These are phyloP conservation scores for Pimephales promelas DNA, from an alignment of 2,113 vertebrate genomes.

Conservation along the genomic window DNA sequence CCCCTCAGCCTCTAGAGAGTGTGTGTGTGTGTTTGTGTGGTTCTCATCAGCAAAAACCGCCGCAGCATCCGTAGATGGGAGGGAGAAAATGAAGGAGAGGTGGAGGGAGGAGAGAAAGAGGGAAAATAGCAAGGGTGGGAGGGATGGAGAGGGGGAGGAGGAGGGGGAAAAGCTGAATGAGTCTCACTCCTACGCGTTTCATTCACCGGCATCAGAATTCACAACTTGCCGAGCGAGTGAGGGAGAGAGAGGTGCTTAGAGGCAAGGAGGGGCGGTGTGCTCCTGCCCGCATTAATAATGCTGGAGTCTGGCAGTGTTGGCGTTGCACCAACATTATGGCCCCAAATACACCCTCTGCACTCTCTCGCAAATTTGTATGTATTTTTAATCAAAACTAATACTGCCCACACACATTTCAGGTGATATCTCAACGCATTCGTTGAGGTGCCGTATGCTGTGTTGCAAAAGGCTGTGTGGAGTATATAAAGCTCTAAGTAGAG, in stretches of 20 bases:
- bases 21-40: neutral
- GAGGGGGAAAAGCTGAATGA: slow-evolving; percentile 72
- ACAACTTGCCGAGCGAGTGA: slow-evolving; percentile 69
- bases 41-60: slow-evolving; percentile 33
- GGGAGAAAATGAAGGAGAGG: slow-evolving; percentile 22
- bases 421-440: slow-evolving; percentile 12
- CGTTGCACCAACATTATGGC: slow-evolving; percentile 76
- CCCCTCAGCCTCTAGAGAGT: neutral
- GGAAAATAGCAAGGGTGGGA: slow-evolving; percentile 62
- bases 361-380: slow-evolving; percentile 61
- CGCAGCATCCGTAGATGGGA: slow-evolving; percentile 31
- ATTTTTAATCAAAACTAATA: slow-evolving; percentile 56
- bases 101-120: slow-evolving; percentile 39
- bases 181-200: slow-evolving; percentile 76
- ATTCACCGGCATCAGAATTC: slow-evolving; percentile 80
- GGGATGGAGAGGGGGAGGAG: slow-evolving; percentile 63
- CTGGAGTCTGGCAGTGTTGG: slow-evolving; percentile 78
- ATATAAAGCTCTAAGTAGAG: neutral
- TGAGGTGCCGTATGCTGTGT: neutral
- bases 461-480: neutral
- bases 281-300: slow-evolving; percentile 81
- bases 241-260: slow-evolving; percentile 49
- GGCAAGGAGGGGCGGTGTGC: slow-evolving; percentile 69
- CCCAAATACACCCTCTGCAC: slow-evolving; percentile 66
- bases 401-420: neutral